Conservation (phyloP, 2,888 invertebrate genomes). For the Ptilodon capucinus region DNA sequence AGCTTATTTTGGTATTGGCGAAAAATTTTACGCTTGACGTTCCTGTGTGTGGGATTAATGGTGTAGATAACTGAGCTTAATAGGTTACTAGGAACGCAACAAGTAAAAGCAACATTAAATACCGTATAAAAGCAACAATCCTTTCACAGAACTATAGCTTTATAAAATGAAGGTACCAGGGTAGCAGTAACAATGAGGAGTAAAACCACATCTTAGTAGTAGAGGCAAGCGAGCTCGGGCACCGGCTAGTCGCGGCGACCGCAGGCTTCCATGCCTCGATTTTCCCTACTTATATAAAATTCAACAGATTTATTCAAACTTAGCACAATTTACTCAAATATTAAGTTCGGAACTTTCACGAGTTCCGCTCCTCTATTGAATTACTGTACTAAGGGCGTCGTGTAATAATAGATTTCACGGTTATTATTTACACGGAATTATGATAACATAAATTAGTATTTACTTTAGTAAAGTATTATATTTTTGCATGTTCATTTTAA, state of each 20-base stretch:
- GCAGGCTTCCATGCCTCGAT: neutral
- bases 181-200: neutral
- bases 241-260: neutral
- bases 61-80: no score
- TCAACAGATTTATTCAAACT: slow-evolving; percentile 22
- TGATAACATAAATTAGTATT: no score
- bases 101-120: neutral
- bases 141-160: neutral
- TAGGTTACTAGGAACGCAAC: no score
- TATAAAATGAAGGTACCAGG: neutral
- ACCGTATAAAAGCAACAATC: neutral
- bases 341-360: slow-evolving; percentile 2
- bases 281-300: slow-evolving; percentile 19
- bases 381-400: slow-evolving; percentile 1
- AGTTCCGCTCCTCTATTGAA: neutral
- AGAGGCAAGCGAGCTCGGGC: neutral
- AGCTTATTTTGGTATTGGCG: no score
- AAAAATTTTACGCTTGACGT: no score
- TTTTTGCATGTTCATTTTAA: no score
- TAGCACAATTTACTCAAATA: slow-evolving; percentile 12
- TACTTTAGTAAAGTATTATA: no score
- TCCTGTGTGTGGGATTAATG: no score
- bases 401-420: no score
- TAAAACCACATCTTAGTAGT: neutral
- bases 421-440: no score